phyloP scores from a whole-genome alignment of 1,140 invertebrate genomes.

The Drosophila santomea region DNA sequence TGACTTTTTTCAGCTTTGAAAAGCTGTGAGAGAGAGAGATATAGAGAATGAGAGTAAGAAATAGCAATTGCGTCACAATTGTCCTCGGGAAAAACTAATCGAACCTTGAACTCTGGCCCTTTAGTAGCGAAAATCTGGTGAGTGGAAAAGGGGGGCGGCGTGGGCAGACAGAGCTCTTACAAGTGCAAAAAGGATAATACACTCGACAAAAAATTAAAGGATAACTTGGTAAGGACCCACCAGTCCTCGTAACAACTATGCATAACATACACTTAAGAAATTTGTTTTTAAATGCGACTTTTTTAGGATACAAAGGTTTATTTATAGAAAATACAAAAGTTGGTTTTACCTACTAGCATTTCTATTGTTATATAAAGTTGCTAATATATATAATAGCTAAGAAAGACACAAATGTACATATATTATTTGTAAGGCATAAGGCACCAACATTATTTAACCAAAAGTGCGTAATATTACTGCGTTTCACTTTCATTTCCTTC shows the following conservation, averaged over 20 bases:
- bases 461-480: background rate
- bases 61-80: constrained; percentile 57
- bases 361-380: too few species aligned
- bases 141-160: background rate
- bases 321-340: too few species aligned
- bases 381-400: too few species aligned
- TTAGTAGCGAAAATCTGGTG: constrained; percentile 4
- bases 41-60: constrained; percentile 14
- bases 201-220: background rate
- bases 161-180: constrained; percentile 41
- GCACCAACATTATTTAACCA: too few species aligned
- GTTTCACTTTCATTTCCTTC: constrained; percentile 15
- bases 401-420: too few species aligned
- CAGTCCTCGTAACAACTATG: too few species aligned
- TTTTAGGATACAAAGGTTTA: too few species aligned
- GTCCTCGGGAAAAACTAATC: constrained; percentile 50
- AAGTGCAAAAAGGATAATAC: constrained; percentile 52
- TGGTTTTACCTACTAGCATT: too few species aligned
- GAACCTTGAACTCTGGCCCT: constrained; percentile 52
- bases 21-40: constrained; percentile 6
- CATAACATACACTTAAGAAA: too few species aligned
- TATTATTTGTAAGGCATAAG: too few species aligned
- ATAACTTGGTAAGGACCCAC: too few species aligned
- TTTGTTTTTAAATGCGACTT: too few species aligned
- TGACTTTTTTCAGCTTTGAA: constrained; percentile 11